These are phyloP conservation scores for Pectinophora gossypiella DNA, from an alignment of 1,140 invertebrate species.

Conservation along the genomic window DNA sequence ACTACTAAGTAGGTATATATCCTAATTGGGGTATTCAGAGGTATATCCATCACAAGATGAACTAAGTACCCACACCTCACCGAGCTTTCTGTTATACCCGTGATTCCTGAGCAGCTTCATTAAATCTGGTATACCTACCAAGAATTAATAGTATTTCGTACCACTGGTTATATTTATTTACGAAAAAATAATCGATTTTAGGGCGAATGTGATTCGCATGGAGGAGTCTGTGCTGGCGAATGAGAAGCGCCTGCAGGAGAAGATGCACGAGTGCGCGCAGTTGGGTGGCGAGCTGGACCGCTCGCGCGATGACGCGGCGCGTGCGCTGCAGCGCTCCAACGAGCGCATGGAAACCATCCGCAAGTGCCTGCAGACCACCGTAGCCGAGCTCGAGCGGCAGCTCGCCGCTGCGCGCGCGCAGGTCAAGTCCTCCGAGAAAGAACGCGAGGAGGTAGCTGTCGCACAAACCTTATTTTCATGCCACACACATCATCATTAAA, in stretches of 20 bases:
- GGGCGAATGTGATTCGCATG: constrained; percentile 56
- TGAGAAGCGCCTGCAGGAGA: constrained; percentile 72
- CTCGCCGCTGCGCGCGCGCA: constrained; percentile 78
- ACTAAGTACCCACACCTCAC: too few species aligned
- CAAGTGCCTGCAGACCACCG: constrained; percentile 77
- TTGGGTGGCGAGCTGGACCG: constrained; percentile 81
- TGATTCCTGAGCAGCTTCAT: too few species aligned
- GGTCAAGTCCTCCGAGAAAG: constrained; percentile 79
- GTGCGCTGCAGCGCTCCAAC: constrained; percentile 81
- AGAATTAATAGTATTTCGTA: too few species aligned
- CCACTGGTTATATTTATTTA: too few species aligned
- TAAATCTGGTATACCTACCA: too few species aligned
- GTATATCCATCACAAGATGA: too few species aligned
- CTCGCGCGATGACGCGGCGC: constrained; percentile 81
- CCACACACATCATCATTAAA: too few species aligned
- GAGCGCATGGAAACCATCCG: constrained; percentile 78
- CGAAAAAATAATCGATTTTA: too few species aligned
- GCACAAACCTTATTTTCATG: too few species aligned
- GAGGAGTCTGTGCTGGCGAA: constrained; percentile 74
- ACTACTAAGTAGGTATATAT: too few species aligned
- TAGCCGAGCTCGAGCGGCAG: constrained; percentile 80
- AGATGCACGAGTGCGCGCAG: constrained; percentile 76
- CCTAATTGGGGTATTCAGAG: too few species aligned
- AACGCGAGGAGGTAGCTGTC: constrained; percentile 81
- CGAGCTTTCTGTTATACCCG: too few species aligned